phyloP scores from a whole-genome alignment of 2,888 invertebrate species.

The Pterostichus niger region DNA sequence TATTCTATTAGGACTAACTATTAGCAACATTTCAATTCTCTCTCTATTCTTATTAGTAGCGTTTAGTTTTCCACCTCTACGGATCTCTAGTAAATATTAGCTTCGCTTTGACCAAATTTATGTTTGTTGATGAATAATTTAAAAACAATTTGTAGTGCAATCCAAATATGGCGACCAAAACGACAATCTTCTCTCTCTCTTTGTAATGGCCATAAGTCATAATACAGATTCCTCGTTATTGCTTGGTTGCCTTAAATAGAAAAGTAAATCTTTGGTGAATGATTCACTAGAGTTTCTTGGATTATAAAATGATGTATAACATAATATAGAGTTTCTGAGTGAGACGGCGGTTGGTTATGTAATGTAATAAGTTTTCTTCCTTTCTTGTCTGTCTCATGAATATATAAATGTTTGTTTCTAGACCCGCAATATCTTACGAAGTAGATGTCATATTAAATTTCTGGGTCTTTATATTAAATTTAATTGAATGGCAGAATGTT shows the following conservation, averaged over 20 bases:
- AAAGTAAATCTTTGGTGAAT: neutral
- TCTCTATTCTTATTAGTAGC: neutral
- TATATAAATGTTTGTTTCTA: neutral
- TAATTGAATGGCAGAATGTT: conserved; percentile 5
- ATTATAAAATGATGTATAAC: conserved; percentile 14
- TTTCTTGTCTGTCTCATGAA: conserved; percentile 10
- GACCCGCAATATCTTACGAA: neutral
- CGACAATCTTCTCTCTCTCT: too few species aligned
- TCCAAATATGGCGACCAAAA: neutral
- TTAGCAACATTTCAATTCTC: neutral
- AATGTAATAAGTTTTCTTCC: conserved; percentile 14
- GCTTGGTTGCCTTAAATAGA: conserved; percentile 9
- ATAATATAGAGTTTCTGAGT: conserved; percentile 23
- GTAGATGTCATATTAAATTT: neutral
- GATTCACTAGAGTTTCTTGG: neutral
- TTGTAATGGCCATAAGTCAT: neutral
- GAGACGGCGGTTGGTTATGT: neutral
- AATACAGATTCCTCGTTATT: conserved; percentile 1
- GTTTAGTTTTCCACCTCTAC: neutral
- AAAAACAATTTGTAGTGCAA: neutral
- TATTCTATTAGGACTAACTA: too few species aligned
- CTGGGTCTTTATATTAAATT: neutral
- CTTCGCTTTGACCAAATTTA: neutral
- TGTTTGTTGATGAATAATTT: conserved; percentile 9
- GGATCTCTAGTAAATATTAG: neutral